Conservation (phyloP, 2,797 vertebrate genomes). For the Malurus splendens region DNA sequence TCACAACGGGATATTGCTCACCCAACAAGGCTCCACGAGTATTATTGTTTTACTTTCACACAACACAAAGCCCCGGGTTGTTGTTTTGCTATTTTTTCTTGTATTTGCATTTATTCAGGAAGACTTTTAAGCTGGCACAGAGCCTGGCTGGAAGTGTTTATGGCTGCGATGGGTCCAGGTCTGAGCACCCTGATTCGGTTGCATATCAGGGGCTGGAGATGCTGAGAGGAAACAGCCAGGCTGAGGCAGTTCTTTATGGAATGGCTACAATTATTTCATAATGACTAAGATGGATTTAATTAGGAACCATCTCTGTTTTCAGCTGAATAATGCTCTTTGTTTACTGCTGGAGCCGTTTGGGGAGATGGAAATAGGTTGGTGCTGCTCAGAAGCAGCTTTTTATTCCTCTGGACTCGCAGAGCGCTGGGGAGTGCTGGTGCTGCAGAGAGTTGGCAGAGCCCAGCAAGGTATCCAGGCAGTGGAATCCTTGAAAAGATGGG, state of each 20-base stretch:
- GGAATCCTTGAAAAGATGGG: neutral
- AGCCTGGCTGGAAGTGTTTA: neutral
- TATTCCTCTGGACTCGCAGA: neutral
- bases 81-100: neutral
- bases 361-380: neutral
- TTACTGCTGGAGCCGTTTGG: neutral
- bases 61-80: neutral
- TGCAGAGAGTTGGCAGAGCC: neutral
- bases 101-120: neutral
- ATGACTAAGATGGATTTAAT: constrained; percentile 4
- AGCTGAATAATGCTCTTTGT: constrained; percentile 27
- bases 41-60: neutral
- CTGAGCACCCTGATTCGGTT: neutral
- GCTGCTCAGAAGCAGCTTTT: neutral
- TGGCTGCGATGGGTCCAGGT: neutral
- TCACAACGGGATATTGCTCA: rapidly evolving
- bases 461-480: neutral
- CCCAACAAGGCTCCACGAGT: neutral
- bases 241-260: neutral
- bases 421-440: neutral
- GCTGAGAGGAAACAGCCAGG: neutral
- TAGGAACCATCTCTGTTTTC: neutral
- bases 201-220: neutral
- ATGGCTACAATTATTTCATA: neutral
- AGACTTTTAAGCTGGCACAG: neutral